phyloP scores from a whole-genome alignment of 2,113 vertebrate genomes.

The Solea senegalensis region DNA sequence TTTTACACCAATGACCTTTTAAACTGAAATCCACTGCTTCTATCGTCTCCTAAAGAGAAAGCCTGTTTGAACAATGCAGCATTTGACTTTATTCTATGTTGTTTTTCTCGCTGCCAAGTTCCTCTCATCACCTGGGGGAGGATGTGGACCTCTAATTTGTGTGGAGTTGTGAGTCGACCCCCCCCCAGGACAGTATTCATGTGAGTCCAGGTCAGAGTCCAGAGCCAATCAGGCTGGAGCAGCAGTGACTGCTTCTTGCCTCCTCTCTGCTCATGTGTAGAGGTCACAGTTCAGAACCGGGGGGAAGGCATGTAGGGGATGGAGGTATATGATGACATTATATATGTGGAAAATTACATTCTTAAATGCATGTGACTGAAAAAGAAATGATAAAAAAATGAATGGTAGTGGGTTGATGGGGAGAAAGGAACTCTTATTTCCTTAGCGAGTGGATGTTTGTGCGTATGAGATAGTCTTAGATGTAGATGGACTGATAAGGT shows the following conservation, averaged over 20 bases:
- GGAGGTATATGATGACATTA: constrained; percentile 20
- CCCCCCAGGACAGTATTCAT: constrained; percentile 29
- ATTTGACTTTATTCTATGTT: neutral
- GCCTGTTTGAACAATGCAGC: neutral
- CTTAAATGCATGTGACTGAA: constrained; percentile 21
- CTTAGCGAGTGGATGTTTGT: constrained; percentile 15
- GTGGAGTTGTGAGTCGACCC: too few relatives aligned
- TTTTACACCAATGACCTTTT: too few relatives aligned
- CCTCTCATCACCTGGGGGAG: constrained; percentile 3
- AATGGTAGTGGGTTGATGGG: constrained; percentile 23
- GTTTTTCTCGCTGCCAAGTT: constrained; percentile 10
- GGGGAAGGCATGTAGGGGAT: constrained; percentile 10
- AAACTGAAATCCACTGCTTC: too few relatives aligned
- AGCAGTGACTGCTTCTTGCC: constrained; percentile 11
- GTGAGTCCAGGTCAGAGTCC: constrained; percentile 15
- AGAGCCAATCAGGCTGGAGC: constrained; percentile 43
- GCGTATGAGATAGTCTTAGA: constrained; percentile 2
- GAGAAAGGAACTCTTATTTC: constrained; percentile 15
- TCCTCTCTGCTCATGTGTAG: constrained; percentile 32
- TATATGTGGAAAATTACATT: constrained; percentile 7
- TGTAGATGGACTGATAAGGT: constrained; percentile 50
- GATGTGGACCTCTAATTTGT: neutral
- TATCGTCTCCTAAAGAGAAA: neutral
- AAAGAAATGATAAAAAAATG: too few relatives aligned
- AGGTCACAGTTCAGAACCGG: constrained; percentile 47